A percentile compares a stretch with the other conserved stretches of the same genome.
These are phyloP conservation scores for Artemia franciscana DNA, from an alignment of 1,140 invertebrate genomes.

Conservation along the genomic window DNA sequence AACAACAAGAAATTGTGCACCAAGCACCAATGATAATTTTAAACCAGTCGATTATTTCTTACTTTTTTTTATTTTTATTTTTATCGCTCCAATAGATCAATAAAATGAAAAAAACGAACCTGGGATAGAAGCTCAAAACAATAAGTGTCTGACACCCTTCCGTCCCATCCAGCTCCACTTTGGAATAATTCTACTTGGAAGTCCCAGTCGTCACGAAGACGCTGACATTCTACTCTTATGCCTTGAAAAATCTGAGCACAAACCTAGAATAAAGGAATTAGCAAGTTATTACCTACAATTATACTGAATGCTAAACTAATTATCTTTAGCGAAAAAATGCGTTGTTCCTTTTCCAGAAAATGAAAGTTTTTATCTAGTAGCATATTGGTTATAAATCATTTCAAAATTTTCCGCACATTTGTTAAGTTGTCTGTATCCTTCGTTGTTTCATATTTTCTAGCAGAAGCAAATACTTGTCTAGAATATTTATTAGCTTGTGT, in stretches of 20 bases:
- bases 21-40: no score
- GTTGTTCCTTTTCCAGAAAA: constrained; percentile 3
- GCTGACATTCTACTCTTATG: constrained; percentile 59
- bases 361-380: no score
- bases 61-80: no score
- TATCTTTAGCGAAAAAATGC: not conserved
- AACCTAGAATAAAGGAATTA: constrained; percentile 27
- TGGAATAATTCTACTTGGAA: constrained; percentile 16
- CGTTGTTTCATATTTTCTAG: no score
- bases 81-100: no score
- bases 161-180: constrained; percentile 15
- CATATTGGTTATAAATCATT: no score
- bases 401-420: no score
- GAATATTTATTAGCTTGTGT: no score
- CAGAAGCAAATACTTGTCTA: no score
- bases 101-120: constrained; percentile 8
- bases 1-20: no score
- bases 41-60: no score
- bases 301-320: not conserved
- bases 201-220: constrained; percentile 76
- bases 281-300: constrained; percentile 3
- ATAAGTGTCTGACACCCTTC: constrained; percentile 50
- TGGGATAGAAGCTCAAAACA: constrained; percentile 95
- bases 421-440: no score
- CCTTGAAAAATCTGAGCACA: constrained; percentile 81